Conservation (phyloP, 2,888 invertebrate species). For the Lasioglossum figueresi region DNA sequence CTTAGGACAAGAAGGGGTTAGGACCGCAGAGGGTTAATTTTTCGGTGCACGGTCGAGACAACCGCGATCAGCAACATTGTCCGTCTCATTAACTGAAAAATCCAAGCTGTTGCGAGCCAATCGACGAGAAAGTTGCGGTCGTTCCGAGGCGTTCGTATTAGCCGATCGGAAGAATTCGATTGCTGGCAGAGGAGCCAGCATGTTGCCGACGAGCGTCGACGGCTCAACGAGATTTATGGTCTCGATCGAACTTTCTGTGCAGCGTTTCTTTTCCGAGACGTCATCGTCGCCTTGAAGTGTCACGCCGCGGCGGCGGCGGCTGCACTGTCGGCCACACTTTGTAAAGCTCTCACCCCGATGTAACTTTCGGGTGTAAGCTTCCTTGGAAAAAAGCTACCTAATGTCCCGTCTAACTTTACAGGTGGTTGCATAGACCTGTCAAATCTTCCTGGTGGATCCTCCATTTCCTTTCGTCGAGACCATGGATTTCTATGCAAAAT, state of each 20-base stretch:
- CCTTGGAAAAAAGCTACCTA: neutral
- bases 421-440: neutral
- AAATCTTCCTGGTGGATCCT: neutral
- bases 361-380: neutral
- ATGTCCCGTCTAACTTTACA: neutral
- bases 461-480: neutral
- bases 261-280: slow-evolving; percentile 34
- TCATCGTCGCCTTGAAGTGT: slow-evolving; percentile 40
- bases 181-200: slow-evolving; percentile 5
- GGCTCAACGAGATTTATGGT: slow-evolving; percentile 56
- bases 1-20: neutral
- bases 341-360: neutral
- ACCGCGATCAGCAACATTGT: neutral
- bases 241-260: slow-evolving; percentile 37
- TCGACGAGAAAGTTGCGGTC: slow-evolving; percentile 33
- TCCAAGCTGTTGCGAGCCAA: slow-evolving; percentile 21
- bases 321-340: neutral
- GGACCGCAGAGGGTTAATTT: neutral
- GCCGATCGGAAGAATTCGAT: slow-evolving; percentile 36
- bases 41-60: neutral
- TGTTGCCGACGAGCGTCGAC: slow-evolving; percentile 21
- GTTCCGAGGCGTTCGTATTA: neutral
- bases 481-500: neutral
- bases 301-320: neutral
- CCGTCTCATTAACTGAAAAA: slow-evolving; percentile 28